These are phyloP conservation scores for Drosophila trapezifrons DNA, from an alignment of 1,140 invertebrate genomes.

Conservation along the genomic window DNA sequence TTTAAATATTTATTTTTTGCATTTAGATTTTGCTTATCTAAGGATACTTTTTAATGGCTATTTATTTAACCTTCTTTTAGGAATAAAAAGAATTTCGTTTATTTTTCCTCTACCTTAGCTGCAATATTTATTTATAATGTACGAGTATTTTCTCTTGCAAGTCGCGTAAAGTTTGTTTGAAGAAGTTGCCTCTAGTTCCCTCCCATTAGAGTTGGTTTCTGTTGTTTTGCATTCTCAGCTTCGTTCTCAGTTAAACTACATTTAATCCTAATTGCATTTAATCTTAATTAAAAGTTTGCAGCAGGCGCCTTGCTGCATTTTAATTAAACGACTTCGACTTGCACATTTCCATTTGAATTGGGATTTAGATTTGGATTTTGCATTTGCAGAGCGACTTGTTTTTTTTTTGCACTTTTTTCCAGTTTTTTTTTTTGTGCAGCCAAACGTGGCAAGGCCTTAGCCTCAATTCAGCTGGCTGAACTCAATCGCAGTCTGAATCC, in stretches of 20 bases:
- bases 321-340: constrained; percentile 45
- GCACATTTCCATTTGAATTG: constrained; percentile 16
- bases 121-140: neutral
- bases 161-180: neutral
- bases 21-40: too few species aligned
- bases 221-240: neutral
- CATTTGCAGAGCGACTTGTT: constrained; percentile 14
- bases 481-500: constrained; percentile 30
- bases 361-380: constrained; percentile 13
- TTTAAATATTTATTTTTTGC: neutral
- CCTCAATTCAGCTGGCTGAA: constrained; percentile 42
- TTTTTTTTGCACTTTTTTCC: constrained; percentile 5
- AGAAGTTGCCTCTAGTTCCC: neutral
- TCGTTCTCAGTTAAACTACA: constrained; percentile 13
- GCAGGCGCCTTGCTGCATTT: constrained; percentile 25
- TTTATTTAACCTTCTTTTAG: too few species aligned
- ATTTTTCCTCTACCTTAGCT: too few species aligned
- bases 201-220: neutral
- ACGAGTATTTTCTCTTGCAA: constrained; percentile 2
- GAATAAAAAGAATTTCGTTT: too few species aligned
- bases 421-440: constrained; percentile 19
- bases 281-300: constrained; percentile 42
- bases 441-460: constrained; percentile 47
- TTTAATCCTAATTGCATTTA: constrained; percentile 31
- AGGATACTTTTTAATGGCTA: too few species aligned